Evolutionary conservation across 2,113 vertebrate species (phyloP).

Genomic region (Pandion haliaetus): DNA sequence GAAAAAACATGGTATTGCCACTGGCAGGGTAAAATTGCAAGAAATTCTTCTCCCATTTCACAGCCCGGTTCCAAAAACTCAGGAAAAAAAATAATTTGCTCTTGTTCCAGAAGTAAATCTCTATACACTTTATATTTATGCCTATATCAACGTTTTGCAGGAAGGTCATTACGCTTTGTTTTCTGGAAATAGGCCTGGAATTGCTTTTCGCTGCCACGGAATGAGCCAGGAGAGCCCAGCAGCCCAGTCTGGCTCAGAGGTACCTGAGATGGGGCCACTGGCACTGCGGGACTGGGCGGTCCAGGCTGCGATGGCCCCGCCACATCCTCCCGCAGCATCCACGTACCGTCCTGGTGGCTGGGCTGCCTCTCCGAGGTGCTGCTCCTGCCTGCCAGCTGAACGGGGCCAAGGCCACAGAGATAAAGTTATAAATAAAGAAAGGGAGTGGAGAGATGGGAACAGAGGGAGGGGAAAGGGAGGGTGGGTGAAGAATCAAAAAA

Average conservation of each 20-base stretch:
- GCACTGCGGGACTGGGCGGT: background rate
- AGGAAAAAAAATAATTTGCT: background rate
- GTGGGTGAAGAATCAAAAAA: background rate
- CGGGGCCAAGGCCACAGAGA: background rate
- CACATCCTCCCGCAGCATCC: background rate
- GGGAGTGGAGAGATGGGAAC: background rate
- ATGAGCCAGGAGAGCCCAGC: background rate
- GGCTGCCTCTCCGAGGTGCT: background rate
- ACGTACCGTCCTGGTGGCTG: fast-evolving
- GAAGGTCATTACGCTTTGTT: background rate
- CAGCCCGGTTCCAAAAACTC: background rate
- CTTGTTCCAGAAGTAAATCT: background rate
- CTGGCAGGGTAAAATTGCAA: background rate
- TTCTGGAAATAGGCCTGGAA: background rate
- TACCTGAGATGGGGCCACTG: fast-evolving
- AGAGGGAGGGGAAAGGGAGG: background rate
- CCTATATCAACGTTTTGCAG: background rate
- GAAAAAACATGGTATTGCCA: background rate
- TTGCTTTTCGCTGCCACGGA: background rate
- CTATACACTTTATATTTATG: background rate
- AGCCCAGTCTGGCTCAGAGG: background rate
- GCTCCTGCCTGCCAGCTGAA: background rate
- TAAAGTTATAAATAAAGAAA: background rate
- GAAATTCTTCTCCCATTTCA: background rate
- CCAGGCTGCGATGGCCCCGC: fast-evolving